phyloP scores from a whole-genome alignment of 2,888 invertebrate species.

The Allygus modestus region DNA sequence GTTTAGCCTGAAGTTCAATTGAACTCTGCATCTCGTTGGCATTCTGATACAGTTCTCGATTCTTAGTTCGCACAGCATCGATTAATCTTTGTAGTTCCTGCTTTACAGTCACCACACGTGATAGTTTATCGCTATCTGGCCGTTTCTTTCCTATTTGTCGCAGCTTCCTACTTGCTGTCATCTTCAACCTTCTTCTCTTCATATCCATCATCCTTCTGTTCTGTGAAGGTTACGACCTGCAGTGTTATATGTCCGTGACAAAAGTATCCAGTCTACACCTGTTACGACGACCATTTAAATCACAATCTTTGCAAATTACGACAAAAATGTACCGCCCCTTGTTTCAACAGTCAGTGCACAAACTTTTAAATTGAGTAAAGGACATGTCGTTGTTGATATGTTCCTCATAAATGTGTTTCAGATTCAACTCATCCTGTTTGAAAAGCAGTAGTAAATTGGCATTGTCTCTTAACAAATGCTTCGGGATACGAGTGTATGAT shows the following conservation, averaged over 20 bases:
- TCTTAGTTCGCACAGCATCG: too few relatives aligned
- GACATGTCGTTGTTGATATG: slow-evolving; percentile 70
- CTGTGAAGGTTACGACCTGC: too few relatives aligned
- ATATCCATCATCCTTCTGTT: too few relatives aligned
- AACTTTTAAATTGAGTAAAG: slow-evolving; percentile 68
- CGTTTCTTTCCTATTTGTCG: too few relatives aligned
- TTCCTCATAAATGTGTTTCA: slow-evolving; percentile 71
- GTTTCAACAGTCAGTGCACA: slow-evolving; percentile 68
- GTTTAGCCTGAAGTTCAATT: too few relatives aligned
- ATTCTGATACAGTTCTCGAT: too few relatives aligned
- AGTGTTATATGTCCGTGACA: slow-evolving; percentile 28
- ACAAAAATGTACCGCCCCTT: slow-evolving; percentile 68
- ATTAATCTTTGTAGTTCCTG: too few relatives aligned
- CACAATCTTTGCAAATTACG: slow-evolving; percentile 69
- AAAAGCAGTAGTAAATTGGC: slow-evolving; percentile 69
- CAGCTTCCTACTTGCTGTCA: too few relatives aligned
- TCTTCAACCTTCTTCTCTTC: too few relatives aligned
- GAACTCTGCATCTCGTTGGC: too few relatives aligned
- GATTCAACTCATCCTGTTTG: slow-evolving; percentile 70
- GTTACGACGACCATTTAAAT: slow-evolving; percentile 67
- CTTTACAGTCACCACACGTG: too few relatives aligned
- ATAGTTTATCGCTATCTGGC: too few relatives aligned
- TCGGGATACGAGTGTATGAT: slow-evolving; percentile 70
- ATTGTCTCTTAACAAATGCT: slow-evolving; percentile 70
- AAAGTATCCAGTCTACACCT: slow-evolving; percentile 66